Evolutionary conservation across 2,113 vertebrate genomes (phyloP).

Genomic region (Hylia prasina): DNA sequence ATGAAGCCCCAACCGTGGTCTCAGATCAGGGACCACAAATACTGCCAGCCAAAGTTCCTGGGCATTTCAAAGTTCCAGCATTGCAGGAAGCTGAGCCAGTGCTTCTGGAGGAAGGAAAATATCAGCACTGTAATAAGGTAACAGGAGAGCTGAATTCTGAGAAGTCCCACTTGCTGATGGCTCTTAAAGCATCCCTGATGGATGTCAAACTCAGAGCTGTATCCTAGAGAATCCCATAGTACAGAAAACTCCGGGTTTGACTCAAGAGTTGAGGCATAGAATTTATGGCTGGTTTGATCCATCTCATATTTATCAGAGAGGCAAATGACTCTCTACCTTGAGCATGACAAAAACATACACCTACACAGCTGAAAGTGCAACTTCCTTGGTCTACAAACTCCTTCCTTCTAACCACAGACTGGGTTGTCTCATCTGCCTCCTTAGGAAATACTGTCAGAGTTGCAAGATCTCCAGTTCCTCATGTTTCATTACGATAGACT

Average conservation of each 20-base stretch:
- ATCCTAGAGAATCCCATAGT: neutral
- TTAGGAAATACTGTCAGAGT: neutral
- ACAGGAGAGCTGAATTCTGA: neutral
- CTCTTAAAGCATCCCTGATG: neutral
- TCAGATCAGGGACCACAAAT: neutral
- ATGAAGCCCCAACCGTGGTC: neutral
- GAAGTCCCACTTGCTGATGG: neutral
- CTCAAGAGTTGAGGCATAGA: neutral
- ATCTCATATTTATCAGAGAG: neutral
- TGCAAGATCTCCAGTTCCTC: neutral
- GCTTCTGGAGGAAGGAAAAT: neutral
- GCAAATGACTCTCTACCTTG: neutral
- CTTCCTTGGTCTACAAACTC: neutral
- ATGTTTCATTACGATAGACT: neutral
- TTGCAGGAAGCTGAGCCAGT: neutral
- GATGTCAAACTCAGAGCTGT: neutral
- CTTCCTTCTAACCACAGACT: neutral
- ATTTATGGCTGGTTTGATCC: neutral
- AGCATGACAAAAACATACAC: neutral
- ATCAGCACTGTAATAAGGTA: accelerated
- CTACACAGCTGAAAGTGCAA: neutral
- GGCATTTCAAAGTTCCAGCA: no score
- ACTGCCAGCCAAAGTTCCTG: neutral
- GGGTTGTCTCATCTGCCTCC: neutral
- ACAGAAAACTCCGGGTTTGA: neutral